Base-by-base conservation (phyloP, 1,140 invertebrate species). In the Cydia pomonella region DNA sequence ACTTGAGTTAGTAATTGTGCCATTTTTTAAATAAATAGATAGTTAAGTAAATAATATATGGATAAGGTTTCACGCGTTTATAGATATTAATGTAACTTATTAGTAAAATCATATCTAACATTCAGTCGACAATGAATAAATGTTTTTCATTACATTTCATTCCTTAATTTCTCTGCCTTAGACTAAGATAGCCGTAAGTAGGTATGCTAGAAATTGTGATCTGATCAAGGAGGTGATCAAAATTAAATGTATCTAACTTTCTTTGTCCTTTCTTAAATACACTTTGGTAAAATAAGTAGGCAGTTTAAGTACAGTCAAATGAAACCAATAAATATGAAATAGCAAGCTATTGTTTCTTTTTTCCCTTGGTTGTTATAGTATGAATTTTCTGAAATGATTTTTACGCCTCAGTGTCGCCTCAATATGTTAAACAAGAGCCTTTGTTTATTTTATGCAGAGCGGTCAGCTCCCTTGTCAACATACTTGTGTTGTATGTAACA, bases 131-230 rank as follows among this genome's bases (percentile, higher is more conserved):
- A 13, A 59, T 59, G 18, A 23, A 23, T 21, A 7, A 53, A 53
- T 18, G n/a, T 9, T 59, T 59, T 9, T 59, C 47, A 50, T 23
- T 6, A 23, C 10, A 59, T 21, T 59, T 21, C 0, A 59, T 23
- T 12, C 23, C 7, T 59, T 59, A 23, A 10, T 23, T n/a, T 10
- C 7, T 23, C 21, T 23, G 18, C n/a, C 16, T 53, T 59, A 59
- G 21, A 59, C 16, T 59, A 59, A 59, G 53, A 23, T 59, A 59
- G 53, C 18, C 53, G 18, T 59, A 59, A 59, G 53, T 59, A 59
- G 53, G 53, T 59, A 59, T n/a, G 53, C 53, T 59, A 59, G 21
- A n/a, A 59, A 59, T 23, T 59, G 53, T 59, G 21, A 59, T 21
- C n/a, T 53, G n/a, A 53, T 59, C 53, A 23, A 23, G n/a, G n/a